Evolutionary conservation across 2,888 invertebrate genomes (phyloP), one percentile per base, ranked within the genome.

Genomic region (Luperina nickerlii): DNA sequence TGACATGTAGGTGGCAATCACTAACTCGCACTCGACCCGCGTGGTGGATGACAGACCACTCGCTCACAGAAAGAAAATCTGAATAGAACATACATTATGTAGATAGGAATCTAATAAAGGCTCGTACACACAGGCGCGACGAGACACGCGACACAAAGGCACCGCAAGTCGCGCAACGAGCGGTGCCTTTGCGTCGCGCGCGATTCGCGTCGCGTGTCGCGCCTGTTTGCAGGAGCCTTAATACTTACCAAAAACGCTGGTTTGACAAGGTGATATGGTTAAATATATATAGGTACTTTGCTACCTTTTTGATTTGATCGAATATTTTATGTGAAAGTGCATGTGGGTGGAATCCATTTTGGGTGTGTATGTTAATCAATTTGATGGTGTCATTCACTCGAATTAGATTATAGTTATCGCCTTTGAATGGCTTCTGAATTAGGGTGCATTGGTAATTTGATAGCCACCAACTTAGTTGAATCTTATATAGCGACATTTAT

Each of bases 281-380:
- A 32, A n/a, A 32, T 32, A 38, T 11, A 48, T 15, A 48, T 48
- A 15, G 15, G 48, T 15, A 48, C 15, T 48, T 48, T 48, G n/a
- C 15, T 63, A 38, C 57, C 7, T 18, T 27, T 18, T 63, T 32
- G 24, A 51, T 51, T 42, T 63, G 42, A 76, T 42, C 62, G 11
- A 69, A 54, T 13, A 63, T 81, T 74, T 18, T 45, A 27, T 54
- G 54, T 76, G 71, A 63, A 82, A 78, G 78, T 83, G 71, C 71
- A 78, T 68, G 83, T 83, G 78, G 76, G 81, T 54, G 66, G 60
- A n/a, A 38, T 48, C 42, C 6, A 48, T 78, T 66, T 81, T 82
- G 24, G 54, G 70, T 27, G 71, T 71, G 70, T 71, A 67, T 78
- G 24, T 38, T 78, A 78, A 68, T 78, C 67, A 72, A 82, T n/a